Percentiles rank a stretch among this genome's conserved stretches.
Conservation (phyloP, 2,797 vertebrate genomes). For the Sternotherus odoratus region DNA sequence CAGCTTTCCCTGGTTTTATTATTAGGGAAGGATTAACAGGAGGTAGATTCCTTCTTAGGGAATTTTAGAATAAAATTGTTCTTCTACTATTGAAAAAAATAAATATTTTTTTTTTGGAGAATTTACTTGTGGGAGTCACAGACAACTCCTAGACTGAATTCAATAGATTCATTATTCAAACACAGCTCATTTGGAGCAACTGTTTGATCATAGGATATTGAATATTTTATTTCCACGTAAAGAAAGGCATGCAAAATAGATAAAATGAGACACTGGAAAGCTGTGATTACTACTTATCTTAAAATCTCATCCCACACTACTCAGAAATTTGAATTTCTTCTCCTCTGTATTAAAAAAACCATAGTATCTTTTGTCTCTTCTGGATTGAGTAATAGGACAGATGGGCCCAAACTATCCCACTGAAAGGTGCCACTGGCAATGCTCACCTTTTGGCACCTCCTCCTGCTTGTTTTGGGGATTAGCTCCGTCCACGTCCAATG, state of each 20-base stretch:
- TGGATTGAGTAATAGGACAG: background rate
- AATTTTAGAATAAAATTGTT: background rate
- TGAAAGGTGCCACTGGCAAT: too few relatives aligned
- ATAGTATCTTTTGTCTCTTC: background rate
- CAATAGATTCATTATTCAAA: slow-evolving; percentile 7
- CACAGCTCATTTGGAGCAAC: background rate
- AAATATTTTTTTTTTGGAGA: slow-evolving; percentile 10
- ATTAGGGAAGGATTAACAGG: background rate
- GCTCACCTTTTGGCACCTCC: too few relatives aligned
- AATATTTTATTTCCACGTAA: background rate
- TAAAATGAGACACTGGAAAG: background rate
- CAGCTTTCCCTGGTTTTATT: background rate
- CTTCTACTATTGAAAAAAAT: background rate
- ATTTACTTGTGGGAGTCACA: background rate
- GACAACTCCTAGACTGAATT: background rate
- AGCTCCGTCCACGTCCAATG: too few relatives aligned
- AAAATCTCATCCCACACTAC: background rate
- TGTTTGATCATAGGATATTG: background rate
- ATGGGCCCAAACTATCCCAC: background rate
- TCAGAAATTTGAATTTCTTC: background rate
- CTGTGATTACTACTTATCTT: background rate
- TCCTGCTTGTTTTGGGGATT: too few relatives aligned
- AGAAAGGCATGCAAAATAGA: background rate
- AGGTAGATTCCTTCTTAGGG: background rate
- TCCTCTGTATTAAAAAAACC: background rate